Conservation (phyloP, 2,888 invertebrate species). For the Cantharis rustica region DNA sequence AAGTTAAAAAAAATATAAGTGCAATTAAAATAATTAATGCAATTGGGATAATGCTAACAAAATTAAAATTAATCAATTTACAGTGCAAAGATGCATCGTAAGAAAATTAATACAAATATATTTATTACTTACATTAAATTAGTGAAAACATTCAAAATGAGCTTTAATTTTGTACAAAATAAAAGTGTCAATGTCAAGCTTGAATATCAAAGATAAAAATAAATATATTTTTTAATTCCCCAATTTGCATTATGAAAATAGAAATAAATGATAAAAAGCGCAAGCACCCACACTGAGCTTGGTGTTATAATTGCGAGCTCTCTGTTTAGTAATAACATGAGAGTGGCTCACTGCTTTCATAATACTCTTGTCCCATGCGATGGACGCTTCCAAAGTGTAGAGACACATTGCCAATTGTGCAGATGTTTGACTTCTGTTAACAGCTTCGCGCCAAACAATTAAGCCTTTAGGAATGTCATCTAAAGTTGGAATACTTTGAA, state of each 20-base stretch:
- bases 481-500: slow-evolving; percentile 39
- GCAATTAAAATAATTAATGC: slow-evolving; percentile 11
- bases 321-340: slow-evolving; percentile 55
- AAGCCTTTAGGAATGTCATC: slow-evolving; percentile 77
- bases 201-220: slow-evolving; percentile 1
- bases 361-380: slow-evolving; percentile 99
- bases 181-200: slow-evolving; percentile 6
- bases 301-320: slow-evolving; percentile 59
- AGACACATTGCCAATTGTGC: slow-evolving; percentile 91
- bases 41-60: slow-evolving; percentile 2
- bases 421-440: slow-evolving; percentile 80
- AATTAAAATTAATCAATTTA: slow-evolving; percentile 17
- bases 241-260: slow-evolving; percentile 16
- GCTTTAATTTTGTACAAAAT: background rate
- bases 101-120: slow-evolving; percentile 15
- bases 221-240: slow-evolving; percentile 23
- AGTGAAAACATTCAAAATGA: background rate
- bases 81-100: slow-evolving; percentile 3
- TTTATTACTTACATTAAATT: background rate
- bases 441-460: slow-evolving; percentile 88
- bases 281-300: slow-evolving; percentile 58
- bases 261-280: slow-evolving; percentile 49
- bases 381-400: slow-evolving; percentile 86
- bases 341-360: slow-evolving; percentile 94
- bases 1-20: slow-evolving; percentile 9